A percentile compares a stretch with the other conserved stretches of the same genome.
Evolutionary conservation across 2,888 invertebrate species (phyloP).

Genomic region (Malthinus flaveolus): DNA sequence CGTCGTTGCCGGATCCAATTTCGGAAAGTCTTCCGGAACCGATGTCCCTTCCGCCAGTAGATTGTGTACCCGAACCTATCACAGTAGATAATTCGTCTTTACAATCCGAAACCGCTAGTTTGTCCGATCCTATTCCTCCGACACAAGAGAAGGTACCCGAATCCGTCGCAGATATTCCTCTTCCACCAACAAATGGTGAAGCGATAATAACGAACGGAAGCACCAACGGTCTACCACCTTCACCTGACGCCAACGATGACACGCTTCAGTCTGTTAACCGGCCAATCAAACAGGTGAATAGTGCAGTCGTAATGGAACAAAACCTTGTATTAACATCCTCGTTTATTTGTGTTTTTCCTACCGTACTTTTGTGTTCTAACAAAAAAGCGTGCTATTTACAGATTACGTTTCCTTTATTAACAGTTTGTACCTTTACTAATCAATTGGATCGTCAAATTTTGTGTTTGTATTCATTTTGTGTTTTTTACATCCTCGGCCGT

Average conservation of each 20-base stretch:
- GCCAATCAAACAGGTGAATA: conserved; percentile 60
- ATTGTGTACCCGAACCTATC: conserved; percentile 51
- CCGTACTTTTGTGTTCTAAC: conserved; percentile 32
- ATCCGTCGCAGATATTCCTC: conserved; percentile 34
- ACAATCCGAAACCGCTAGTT: background rate
- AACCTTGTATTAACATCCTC: conserved; percentile 40
- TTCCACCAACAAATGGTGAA: conserved; percentile 31
- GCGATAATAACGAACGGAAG: conserved; percentile 50
- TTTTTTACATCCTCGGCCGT: conserved; percentile 16
- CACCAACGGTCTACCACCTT: conserved; percentile 48
- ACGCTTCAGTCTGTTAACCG: conserved; percentile 57
- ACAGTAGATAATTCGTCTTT: conserved; percentile 33
- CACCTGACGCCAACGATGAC: conserved; percentile 53
- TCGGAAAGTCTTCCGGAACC: conserved; percentile 52
- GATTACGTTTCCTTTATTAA: conserved; percentile 32
- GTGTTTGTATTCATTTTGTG: conserved; percentile 20
- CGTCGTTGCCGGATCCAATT: conserved; percentile 46
- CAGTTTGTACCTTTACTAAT: conserved; percentile 32
- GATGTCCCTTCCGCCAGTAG: conserved; percentile 54
- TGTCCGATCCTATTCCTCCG: conserved; percentile 17
- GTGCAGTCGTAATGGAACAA: conserved; percentile 40
- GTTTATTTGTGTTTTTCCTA: conserved; percentile 33
- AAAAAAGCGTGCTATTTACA: conserved; percentile 18
- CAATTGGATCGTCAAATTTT: conserved; percentile 16
- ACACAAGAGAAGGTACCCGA: conserved; percentile 32